Evolutionary conservation across 2,113 vertebrate species (phyloP).

Genomic region (Sceloporus undulatus): DNA sequence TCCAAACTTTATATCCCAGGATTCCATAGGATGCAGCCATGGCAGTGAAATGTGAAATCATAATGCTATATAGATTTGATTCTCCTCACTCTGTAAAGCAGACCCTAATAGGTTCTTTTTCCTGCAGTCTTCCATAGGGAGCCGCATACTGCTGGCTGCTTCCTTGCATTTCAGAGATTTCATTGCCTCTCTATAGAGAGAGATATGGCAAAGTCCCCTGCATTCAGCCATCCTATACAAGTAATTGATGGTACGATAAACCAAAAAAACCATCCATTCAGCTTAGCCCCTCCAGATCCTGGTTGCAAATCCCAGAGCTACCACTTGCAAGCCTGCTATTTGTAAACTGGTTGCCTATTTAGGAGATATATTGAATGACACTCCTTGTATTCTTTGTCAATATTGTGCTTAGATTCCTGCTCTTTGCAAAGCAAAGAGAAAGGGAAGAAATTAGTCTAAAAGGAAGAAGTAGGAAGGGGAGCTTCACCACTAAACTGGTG

Average conservation of each 20-base stretch:
- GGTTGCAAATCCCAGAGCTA: neutral
- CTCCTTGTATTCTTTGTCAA: neutral
- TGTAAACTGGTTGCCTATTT: neutral
- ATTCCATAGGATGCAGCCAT: too few relatives aligned
- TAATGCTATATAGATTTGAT: too few relatives aligned
- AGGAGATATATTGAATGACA: conserved; percentile 22
- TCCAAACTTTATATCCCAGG: too few relatives aligned
- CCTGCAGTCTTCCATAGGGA: neutral
- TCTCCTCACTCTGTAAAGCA: neutral
- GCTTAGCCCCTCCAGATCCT: neutral
- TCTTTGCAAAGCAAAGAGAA: conserved; percentile 36
- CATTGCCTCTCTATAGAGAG: neutral
- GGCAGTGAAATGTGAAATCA: too few relatives aligned
- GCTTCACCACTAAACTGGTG: neutral
- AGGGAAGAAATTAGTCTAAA: neutral
- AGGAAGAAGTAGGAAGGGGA: neutral
- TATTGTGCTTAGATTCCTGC: conserved; percentile 16
- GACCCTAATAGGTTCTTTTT: neutral
- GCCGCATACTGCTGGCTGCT: neutral
- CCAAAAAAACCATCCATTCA: neutral
- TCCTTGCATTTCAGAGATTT: neutral
- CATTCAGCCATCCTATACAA: neutral
- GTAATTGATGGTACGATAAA: neutral
- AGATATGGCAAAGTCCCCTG: neutral
- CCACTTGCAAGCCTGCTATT: neutral